A percentile compares a stretch with the other conserved stretches of the same genome.
Evolutionary conservation across 2,113 vertebrate species (phyloP).

Genomic region (Pluvianellus socialis): DNA sequence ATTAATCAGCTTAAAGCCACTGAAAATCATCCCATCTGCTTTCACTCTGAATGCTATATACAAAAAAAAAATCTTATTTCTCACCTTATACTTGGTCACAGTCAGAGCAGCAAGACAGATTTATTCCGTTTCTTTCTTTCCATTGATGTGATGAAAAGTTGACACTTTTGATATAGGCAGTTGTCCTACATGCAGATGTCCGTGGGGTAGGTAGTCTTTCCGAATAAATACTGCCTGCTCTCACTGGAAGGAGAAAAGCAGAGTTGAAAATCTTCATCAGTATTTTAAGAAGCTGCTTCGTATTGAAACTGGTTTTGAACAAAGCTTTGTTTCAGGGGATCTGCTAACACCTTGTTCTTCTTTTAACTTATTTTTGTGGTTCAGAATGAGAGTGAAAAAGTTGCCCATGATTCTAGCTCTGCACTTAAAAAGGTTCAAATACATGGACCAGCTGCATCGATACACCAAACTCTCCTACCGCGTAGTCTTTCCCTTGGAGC

Average conservation of each 20-base stretch:
- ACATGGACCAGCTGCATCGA: conserved; percentile 95
- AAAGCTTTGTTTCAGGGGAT: background rate
- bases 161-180: background rate
- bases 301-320: rapidly evolving
- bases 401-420: conserved; percentile 92
- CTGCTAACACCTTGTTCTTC: background rate
- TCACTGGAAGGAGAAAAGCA: background rate
- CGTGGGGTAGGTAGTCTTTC: background rate
- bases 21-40: background rate
- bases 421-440: conserved; percentile 93
- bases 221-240: background rate
- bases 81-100: background rate
- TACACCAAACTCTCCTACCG: conserved; percentile 95
- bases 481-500: conserved; percentile 92
- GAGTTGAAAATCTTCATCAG: background rate
- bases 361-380: rapidly evolving
- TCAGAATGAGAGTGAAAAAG: conserved; percentile 91
- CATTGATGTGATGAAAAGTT: background rate
- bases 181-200: background rate
- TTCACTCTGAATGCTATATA: background rate
- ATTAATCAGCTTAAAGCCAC: conserved; percentile 18
- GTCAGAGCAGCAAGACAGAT: background rate
- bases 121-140: background rate
- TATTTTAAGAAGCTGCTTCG: rapidly evolving
- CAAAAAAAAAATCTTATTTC: background rate